Evolutionary conservation across 2,888 invertebrate genomes (phyloP).

Genomic region (Hydrotaea cyrtoneurina): DNA sequence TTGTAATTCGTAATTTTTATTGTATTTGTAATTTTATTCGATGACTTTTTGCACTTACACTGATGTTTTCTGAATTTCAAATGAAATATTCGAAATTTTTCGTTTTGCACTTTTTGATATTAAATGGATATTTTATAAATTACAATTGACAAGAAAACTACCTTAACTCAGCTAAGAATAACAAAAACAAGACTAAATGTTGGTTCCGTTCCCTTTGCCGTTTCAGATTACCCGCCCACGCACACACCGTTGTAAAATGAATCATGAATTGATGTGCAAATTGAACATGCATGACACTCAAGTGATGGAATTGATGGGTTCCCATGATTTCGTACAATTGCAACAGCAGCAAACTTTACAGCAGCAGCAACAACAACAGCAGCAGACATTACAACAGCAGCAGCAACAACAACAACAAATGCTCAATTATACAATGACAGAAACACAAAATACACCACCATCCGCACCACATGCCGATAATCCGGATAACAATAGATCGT

Average conservation of each 20-base stretch:
- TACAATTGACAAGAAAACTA: too few species aligned
- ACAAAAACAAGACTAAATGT: background rate
- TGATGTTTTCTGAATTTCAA: too few species aligned
- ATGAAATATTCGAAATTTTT: too few species aligned
- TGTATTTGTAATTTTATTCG: too few species aligned
- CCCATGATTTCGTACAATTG: slow-evolving; percentile 75
- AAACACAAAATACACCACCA: slow-evolving; percentile 68
- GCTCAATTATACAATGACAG: slow-evolving; percentile 65
- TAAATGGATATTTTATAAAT: too few species aligned
- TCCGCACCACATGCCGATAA: slow-evolving; percentile 74
- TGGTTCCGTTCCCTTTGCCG: background rate
- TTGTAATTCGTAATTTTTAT: too few species aligned
- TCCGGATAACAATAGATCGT: slow-evolving; percentile 71
- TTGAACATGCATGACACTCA: slow-evolving; percentile 74
- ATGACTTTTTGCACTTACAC: too few species aligned
- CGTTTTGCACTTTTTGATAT: too few species aligned
- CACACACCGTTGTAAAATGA: slow-evolving; percentile 52
- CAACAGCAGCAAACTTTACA: slow-evolving; percentile 71
- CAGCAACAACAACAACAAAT: slow-evolving; percentile 69
- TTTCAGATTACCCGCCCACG: slow-evolving; percentile 57
- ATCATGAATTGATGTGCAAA: slow-evolving; percentile 66
- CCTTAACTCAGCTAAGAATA: too few species aligned
- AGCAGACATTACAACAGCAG: slow-evolving; percentile 48
- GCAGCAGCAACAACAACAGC: slow-evolving; percentile 66
- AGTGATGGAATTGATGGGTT: slow-evolving; percentile 74